These are phyloP conservation scores for Scaptomyza hsui DNA, from an alignment of 1,140 invertebrate species.

Conservation along the genomic window DNA sequence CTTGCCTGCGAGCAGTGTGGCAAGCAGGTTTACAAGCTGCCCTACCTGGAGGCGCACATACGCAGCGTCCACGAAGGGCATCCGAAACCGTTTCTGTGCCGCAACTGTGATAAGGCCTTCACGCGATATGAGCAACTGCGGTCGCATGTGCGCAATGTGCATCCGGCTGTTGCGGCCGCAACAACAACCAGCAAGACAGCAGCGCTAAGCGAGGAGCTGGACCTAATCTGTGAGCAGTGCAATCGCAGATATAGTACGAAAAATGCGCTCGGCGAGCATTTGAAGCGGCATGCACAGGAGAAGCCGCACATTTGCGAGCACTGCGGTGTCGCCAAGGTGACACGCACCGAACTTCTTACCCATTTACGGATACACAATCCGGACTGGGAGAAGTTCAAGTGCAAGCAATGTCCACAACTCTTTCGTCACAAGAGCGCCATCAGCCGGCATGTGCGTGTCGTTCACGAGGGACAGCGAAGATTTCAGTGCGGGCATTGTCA, in stretches of 20 bases:
- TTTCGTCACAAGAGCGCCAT: conserved; percentile 79
- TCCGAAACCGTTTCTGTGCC: conserved; percentile 70
- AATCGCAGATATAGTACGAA: conserved; percentile 71
- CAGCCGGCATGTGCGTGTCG: conserved; percentile 70
- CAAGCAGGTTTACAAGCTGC: conserved; percentile 75
- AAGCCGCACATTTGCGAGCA: conserved; percentile 73
- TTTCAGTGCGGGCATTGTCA: conserved; percentile 66
- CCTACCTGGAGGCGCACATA: conserved; percentile 76
- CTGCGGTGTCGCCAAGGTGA: conserved; percentile 75
- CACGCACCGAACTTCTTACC: conserved; percentile 68
- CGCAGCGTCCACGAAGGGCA: conserved; percentile 73
- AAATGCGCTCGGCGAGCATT: conserved; percentile 66
- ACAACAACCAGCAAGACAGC: conserved; percentile 25
- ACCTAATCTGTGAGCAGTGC: conserved; percentile 64
- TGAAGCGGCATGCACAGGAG: conserved; percentile 71
- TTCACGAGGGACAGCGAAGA: conserved; percentile 70
- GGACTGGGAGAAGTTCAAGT: conserved; percentile 77
- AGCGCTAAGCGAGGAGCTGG: conserved; percentile 36
- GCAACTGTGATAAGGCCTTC: conserved; percentile 64
- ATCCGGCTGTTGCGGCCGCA: conserved; percentile 27
- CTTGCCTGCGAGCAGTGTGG: conserved; percentile 70
- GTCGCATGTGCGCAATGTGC: conserved; percentile 64
- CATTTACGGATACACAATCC: conserved; percentile 76
- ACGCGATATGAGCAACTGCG: conserved; percentile 76
- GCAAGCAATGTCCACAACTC: conserved; percentile 70